Evolutionary conservation across 2,113 vertebrate genomes (phyloP), one percentile per base, ranked within the genome.

Genomic region (Petroica traversi): DNA sequence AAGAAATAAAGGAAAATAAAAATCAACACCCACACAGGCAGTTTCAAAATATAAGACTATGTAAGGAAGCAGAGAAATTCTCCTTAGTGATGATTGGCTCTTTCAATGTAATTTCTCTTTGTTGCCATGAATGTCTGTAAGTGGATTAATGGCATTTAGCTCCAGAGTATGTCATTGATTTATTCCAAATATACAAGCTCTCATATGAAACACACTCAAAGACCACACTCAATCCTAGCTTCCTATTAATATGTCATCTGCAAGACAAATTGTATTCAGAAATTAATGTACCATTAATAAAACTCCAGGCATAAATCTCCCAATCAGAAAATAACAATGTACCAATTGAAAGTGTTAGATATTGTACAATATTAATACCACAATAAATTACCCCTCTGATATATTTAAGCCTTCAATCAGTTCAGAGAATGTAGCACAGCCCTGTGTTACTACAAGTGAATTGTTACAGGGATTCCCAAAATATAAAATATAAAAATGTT

Each of bases 111-210:
- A 96, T 97, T 97, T 97, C 88, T 97, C 74, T 97, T 98, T 57
- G 84, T 92, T 97, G 84, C 61, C 93, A 67, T 68, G 63, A 92
- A 85, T 7, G 45, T 59, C 40, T 92, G 92, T 95, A 97, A 98
- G 97, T 93, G 91, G 89, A 97, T 97, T 97, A 97, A 97, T 84
- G 80, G 89, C 78, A 97, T 81, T 97, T 93, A 97, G 93, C 88
- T 94, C 72, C 89, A 89, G 64, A 86, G 58, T 62, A 95, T 92
- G 85, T 91, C 85, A 95, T 62, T 95, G 93, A 97, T 97, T 90
- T 89, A 77, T 45, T 49, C 34, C 12, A 36, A 97, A 96, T 79
- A 76, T 89, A 95, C 88, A 97, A 97, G 96, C 91, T 83, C 66
- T 85, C 92, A 84, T 2, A 94, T 63, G 88, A 96, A 97, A 96